phyloP scores from a whole-genome alignment of 2,888 invertebrate genomes.

The Hydroisotoma schaefferi region DNA sequence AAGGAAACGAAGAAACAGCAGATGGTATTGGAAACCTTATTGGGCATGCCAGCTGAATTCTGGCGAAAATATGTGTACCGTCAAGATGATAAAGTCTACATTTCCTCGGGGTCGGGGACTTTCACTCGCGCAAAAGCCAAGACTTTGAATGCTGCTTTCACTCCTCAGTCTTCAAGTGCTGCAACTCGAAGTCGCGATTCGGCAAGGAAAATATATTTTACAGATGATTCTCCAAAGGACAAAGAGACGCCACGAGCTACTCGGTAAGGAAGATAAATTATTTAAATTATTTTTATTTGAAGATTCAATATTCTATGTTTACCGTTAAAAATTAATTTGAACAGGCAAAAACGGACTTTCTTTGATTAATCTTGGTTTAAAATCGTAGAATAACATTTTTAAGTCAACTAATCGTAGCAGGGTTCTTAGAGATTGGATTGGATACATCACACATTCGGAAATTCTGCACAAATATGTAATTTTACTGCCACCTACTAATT shows the following conservation, averaged over 20 bases:
- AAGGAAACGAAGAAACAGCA: constrained; percentile 71
- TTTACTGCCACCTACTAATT: too few relatives aligned
- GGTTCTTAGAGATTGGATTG: too few relatives aligned
- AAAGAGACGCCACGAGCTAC: constrained; percentile 23
- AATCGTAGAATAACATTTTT: too few relatives aligned
- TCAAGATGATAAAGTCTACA: constrained; percentile 29
- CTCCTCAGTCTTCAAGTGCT: constrained; percentile 21
- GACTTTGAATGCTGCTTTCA: constrained; percentile 23
- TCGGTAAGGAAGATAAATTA: constrained; percentile 14
- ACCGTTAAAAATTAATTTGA: constrained; percentile 1
- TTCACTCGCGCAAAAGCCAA: constrained; percentile 33
- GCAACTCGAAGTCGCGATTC: constrained; percentile 23
- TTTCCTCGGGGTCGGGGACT: constrained; percentile 23
- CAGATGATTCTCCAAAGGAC: constrained; percentile 45
- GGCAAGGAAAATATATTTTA: constrained; percentile 43
- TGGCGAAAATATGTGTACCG: constrained; percentile 42
- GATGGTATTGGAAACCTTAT: constrained; percentile 45
- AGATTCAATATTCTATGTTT: neutral
- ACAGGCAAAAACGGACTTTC: constrained; percentile 27
- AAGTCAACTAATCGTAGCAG: too few relatives aligned
- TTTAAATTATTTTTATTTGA: neutral
- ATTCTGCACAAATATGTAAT: too few relatives aligned
- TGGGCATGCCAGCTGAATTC: constrained; percentile 35
- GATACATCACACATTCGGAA: too few relatives aligned
- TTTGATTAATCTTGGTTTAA: constrained; percentile 39